phyloP scores from a whole-genome alignment of 2,888 invertebrate species.

The Gastracanthus pulcherrimus region DNA sequence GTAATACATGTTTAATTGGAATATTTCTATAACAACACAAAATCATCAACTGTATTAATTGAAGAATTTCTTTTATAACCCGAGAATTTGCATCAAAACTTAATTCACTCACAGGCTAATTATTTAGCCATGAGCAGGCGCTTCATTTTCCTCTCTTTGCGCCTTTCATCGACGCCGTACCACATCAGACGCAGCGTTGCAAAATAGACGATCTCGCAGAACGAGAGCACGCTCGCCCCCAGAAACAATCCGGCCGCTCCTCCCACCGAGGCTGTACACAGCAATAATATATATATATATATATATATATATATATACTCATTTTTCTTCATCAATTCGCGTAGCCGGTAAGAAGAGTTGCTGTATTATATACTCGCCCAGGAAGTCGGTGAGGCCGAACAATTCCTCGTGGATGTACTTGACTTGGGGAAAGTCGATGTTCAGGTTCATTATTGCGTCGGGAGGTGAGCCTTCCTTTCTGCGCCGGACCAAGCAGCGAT shows the following conservation, averaged over 20 bases:
- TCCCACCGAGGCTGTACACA: conserved; percentile 80
- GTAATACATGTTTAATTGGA: too few relatives aligned
- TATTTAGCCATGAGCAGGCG: background rate
- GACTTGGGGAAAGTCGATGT: conserved; percentile 32
- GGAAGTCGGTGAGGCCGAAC: conserved; percentile 24
- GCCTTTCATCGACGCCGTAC: conserved; percentile 71
- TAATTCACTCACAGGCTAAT: background rate
- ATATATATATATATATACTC: background rate
- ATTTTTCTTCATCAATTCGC: background rate
- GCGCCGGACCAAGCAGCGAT: background rate
- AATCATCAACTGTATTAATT: too few relatives aligned
- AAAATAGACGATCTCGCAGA: conserved; percentile 87
- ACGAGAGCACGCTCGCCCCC: conserved; percentile 88
- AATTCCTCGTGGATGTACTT: conserved; percentile 42
- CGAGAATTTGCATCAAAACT: background rate
- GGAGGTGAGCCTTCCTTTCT: conserved; percentile 31
- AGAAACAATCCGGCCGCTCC: conserved; percentile 88
- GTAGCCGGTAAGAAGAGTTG: background rate
- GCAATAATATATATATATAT: background rate
- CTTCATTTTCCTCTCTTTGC: background rate
- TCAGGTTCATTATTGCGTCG: conserved; percentile 36
- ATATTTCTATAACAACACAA: too few relatives aligned
- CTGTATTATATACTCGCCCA: conserved; percentile 17
- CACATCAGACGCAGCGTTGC: conserved; percentile 82
- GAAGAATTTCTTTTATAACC: background rate